These are phyloP conservation scores for Diadumene lineata DNA, from an alignment of 92 coral and sea anemone species.

Conservation along the genomic window DNA sequence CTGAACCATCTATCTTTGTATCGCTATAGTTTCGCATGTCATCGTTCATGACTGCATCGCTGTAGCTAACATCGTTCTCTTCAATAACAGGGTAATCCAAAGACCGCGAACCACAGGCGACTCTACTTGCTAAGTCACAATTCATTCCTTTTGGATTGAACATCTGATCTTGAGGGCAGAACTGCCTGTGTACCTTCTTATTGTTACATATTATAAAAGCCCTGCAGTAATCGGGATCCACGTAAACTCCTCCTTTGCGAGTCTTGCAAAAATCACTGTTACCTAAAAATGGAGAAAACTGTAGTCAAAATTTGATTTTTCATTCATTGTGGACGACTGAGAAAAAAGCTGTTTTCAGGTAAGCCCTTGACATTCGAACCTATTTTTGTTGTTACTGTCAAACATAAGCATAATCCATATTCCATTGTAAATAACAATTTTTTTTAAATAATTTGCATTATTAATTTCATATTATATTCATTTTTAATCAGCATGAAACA, in stretches of 20 bases:
- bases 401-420: too few species aligned
- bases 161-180: constrained; percentile 57
- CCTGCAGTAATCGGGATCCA: constrained; percentile 73
- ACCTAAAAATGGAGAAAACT: background rate
- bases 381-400: too few species aligned
- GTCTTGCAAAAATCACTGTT: constrained; percentile 49
- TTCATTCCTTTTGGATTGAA: constrained; percentile 46
- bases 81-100: background rate
- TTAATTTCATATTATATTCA: too few species aligned
- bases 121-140: constrained; percentile 67
- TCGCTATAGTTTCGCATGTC: background rate
- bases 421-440: too few species aligned
- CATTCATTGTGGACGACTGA: too few species aligned
- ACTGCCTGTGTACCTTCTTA: constrained; percentile 59
- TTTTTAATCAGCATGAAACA: too few species aligned
- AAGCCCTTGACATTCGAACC: too few species aligned
- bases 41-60: background rate
- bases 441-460: too few species aligned
- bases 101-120: constrained; percentile 54
- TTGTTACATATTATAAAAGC: constrained; percentile 73
- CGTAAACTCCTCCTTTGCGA: constrained; percentile 44
- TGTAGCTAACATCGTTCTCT: background rate
- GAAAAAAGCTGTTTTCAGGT: too few species aligned
- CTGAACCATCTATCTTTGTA: background rate
- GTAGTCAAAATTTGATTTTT: too few species aligned